These are phyloP conservation scores for Gorsachius goisagi DNA, from an alignment of 2,113 vertebrate species.

Conservation along the genomic window DNA sequence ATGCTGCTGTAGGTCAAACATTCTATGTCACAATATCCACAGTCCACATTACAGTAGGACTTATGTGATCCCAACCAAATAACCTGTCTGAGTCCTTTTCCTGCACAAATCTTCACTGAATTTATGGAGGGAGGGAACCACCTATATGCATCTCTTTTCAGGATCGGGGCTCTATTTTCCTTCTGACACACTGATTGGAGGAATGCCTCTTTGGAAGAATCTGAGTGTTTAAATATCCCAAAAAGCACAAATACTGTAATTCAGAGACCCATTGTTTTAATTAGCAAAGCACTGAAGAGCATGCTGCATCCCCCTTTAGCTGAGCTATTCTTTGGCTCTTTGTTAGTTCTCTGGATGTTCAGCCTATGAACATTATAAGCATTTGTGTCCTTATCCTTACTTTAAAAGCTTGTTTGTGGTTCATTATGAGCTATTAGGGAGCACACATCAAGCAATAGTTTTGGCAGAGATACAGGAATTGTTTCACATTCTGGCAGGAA, in stretches of 20 bases:
- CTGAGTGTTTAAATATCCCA: not conserved
- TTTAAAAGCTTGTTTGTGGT: conserved; percentile 63
- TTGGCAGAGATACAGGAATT: conserved; percentile 46
- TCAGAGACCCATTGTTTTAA: not conserved
- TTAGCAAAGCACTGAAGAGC: not conserved
- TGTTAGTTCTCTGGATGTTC: not conserved
- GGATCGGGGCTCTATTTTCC: not conserved
- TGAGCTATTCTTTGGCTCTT: not conserved
- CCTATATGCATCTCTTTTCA: not conserved
- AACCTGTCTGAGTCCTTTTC: not conserved
- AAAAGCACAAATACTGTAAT: not conserved
- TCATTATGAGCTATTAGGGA: conserved; percentile 54
- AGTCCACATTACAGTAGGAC: not conserved
- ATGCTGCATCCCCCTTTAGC: not conserved
- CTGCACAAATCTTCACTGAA: not conserved
- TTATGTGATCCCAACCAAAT: not conserved
- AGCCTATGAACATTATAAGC: not conserved
- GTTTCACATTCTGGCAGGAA: conserved; percentile 24
- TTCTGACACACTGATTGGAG: not conserved
- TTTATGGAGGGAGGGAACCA: not conserved
- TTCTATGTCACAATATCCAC: not conserved
- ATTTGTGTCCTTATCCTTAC: conserved; percentile 30
- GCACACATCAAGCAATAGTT: conserved; percentile 26
- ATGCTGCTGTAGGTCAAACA: not conserved
- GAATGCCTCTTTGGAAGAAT: not conserved